Base-by-base conservation (phyloP, 2,113 vertebrate species). In the Isurus oxyrinchus region DNA sequence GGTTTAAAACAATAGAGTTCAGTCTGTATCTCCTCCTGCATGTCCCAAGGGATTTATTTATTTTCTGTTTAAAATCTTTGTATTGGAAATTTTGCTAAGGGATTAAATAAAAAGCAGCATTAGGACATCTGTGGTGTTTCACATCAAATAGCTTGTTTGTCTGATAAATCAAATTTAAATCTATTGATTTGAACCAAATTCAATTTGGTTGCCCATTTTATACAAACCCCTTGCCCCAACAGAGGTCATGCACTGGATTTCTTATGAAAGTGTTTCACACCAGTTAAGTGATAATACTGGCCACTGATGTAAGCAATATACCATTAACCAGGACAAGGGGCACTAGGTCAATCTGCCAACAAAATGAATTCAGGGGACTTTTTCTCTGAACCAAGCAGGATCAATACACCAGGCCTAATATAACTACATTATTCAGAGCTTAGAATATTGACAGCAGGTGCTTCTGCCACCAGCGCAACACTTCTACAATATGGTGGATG, bases 121-220 rank as follows among this genome's bases (percentile, higher is more conserved):
- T 84, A 84, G 40, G 14, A 84, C 19, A 94, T 21, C 14, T 19
- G n/a, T 63, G 14, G 88, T 93, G 31, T 93, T 94, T 94, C 90
- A 35, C 66, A 94, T 66, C 90, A 94, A 94, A 94, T 40, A 63
- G 61, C 59, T n/a, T 61, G 6, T n/a, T 57, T 94, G 59, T 63
- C 59, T 94, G 59, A 40, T 35, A 94, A 94, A 23, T 94, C n/a
- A n/a, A 94, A 63, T 63, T 40, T 66, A 94, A 66, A 94, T 63
- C 59, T 63, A 94, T 63, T 94, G 90, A 94, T 40, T 10, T 94
- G 59, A 94, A 40, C 35, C 23, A n/a, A 84, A 94, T 63, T 23
- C 35, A 40, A 40, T 66, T 94, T 94, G 35, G 14, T 94, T 94
- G 59, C 35, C 59, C 35, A 94, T 94, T 94, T 63, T 94, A 49